A percentile compares a stretch with the other conserved stretches of the same genome.
These are phyloP conservation scores for Drosophila nigrodunni DNA, from an alignment of 1,140 invertebrate genomes.

Conservation along the genomic window DNA sequence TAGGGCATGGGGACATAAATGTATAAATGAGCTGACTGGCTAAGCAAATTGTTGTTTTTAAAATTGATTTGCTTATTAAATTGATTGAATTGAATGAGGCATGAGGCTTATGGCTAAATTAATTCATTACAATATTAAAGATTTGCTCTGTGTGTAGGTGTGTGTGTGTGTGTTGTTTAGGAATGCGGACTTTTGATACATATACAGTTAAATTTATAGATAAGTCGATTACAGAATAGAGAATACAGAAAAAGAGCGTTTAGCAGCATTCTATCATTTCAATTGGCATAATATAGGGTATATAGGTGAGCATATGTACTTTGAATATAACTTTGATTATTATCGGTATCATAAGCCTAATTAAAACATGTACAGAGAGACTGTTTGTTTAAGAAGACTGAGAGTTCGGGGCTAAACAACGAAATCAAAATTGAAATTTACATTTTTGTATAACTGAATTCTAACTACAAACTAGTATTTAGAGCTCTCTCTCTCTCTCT, in stretches of 20 bases:
- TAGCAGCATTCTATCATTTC: slow-evolving; percentile 21
- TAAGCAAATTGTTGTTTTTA: slow-evolving; percentile 80
- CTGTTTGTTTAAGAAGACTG: slow-evolving; percentile 32
- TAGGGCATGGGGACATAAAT: neutral
- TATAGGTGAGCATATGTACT: slow-evolving; percentile 60
- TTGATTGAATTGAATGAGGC: slow-evolving; percentile 34
- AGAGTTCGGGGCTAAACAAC: slow-evolving; percentile 36
- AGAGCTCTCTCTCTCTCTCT: slow-evolving; percentile 6
- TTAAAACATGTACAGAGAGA: slow-evolving; percentile 47
- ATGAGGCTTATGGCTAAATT: slow-evolving; percentile 61
- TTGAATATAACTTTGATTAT: slow-evolving; percentile 27
- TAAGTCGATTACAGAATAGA: slow-evolving; percentile 22
- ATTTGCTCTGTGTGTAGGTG: slow-evolving; percentile 21
- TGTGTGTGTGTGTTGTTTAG: slow-evolving; percentile 43
- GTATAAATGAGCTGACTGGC: slow-evolving; percentile 52
- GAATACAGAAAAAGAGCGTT: slow-evolving; percentile 38
- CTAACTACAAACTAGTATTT: slow-evolving; percentile 35
- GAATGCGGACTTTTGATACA: slow-evolving; percentile 74
- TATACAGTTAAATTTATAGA: slow-evolving; percentile 26
- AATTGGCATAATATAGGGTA: slow-evolving; percentile 29
- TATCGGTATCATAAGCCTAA: slow-evolving; percentile 57
- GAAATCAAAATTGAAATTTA: slow-evolving; percentile 20
- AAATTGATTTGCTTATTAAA: slow-evolving; percentile 73
- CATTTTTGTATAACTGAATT: slow-evolving; percentile 29
- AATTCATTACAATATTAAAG: slow-evolving; percentile 50